Evolutionary conservation across 92 coral and sea anemone genomes (phyloP).

Genomic region (Porites evermanni): DNA sequence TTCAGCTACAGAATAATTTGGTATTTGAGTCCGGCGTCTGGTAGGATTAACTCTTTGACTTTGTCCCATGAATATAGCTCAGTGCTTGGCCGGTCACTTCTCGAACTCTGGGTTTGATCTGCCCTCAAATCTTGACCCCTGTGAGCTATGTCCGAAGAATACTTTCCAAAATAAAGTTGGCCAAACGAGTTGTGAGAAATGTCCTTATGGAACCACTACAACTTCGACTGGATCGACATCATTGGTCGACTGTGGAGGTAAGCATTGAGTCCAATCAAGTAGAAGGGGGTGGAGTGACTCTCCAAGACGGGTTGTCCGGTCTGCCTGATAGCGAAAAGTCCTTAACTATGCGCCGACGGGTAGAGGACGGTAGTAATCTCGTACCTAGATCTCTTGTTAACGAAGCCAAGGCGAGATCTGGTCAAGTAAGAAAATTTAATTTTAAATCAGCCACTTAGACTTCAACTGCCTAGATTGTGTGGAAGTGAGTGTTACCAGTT

Average conservation of each 20-base stretch:
- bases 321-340: too few species aligned
- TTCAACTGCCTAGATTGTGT: too few species aligned
- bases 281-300: not conserved
- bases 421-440: too few species aligned
- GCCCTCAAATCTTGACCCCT: slow-evolving; percentile 48
- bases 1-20: too few species aligned
- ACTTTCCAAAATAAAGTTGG: slow-evolving; percentile 68
- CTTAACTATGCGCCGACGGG: too few species aligned
- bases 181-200: slow-evolving; percentile 62
- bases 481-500: too few species aligned
- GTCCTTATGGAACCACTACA: slow-evolving; percentile 75
- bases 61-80: slow-evolving; percentile 23
- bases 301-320: not conserved
- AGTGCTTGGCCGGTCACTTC: slow-evolving; percentile 48
- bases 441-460: too few species aligned
- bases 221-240: slow-evolving; percentile 48
- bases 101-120: slow-evolving; percentile 65
- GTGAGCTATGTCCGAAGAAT: slow-evolving; percentile 59
- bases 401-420: too few species aligned
- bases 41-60: too few species aligned
- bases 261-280: not conserved
- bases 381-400: too few species aligned
- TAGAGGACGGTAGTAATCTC: too few species aligned
- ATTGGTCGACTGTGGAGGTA: slow-evolving; percentile 74
- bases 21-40: not conserved